These are phyloP conservation scores for Cyprinodon variegatus DNA, from an alignment of 2,113 vertebrate genomes.

Conservation along the genomic window DNA sequence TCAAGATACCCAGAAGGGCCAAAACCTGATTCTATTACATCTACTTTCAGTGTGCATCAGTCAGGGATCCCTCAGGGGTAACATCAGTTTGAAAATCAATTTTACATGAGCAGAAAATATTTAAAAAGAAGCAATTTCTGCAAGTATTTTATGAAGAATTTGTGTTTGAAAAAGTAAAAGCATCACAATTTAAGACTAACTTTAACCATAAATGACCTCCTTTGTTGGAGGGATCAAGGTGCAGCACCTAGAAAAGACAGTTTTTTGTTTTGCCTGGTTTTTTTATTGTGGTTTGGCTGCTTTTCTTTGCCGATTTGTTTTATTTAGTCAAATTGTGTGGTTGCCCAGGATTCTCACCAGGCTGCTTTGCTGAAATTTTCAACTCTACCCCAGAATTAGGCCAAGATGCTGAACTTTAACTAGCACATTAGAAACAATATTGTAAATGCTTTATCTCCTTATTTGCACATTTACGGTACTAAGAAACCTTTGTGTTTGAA, in stretches of 20 bases:
- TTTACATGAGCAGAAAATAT: not conserved
- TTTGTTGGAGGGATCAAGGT: not conserved
- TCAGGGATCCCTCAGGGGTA: not conserved
- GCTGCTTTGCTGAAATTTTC: no score
- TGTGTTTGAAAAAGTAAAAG: not conserved
- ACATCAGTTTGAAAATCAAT: not conserved
- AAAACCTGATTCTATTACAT: not conserved
- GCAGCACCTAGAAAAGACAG: no score
- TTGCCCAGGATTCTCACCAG: no score
- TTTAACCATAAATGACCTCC: not conserved
- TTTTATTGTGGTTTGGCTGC: not conserved
- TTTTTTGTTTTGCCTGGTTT: not conserved
- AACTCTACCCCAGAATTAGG: no score
- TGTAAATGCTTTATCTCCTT: no score
- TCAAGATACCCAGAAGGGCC: not conserved
- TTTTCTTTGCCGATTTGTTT: no score
- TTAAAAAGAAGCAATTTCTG: not conserved
- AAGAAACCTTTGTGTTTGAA: no score
- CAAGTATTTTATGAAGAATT: not conserved
- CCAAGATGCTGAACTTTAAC: no score
- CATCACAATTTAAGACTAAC: not conserved
- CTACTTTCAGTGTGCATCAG: not conserved
- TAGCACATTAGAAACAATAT: no score
- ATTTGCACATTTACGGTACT: no score
- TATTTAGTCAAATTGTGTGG: no score